Base-by-base conservation (phyloP, 2,888 invertebrate genomes). In the Drosophila eohydei region DNA sequence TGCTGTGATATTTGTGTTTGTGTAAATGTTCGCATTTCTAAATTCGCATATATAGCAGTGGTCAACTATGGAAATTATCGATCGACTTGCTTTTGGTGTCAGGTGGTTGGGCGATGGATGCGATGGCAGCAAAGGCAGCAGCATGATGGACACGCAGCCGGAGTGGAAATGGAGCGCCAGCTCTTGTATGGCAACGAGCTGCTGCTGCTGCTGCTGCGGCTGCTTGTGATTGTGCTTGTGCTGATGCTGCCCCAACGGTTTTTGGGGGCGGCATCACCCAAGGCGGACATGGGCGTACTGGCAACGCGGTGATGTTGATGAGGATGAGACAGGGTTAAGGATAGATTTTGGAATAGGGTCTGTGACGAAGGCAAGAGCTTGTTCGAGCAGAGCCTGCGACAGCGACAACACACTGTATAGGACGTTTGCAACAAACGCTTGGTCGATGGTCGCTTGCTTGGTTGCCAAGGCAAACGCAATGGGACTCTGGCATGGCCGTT, bases 51-150 rank as follows among this genome's bases (percentile, higher is more conserved):
- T 87, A 89, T 88, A 91, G 89, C 87, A 86, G 83, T 91, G 92
- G 92, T 91, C 92, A 92, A 87, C 91, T 91, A 92, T 92, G 91
- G 92, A 92, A 92, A 92, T 91, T 92, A 92, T 92, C 92, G 92
- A 92, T 92, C 92, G 92, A 91, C 88, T 88, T 91, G 91, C 91
- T 91, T 91, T 91, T 88, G 89, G 88, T 89, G 89, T 91, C 89
- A 89, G 89, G 86, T 90, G 91, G 89, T 90, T 81, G 88, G 89
- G 82, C 81, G 79, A 86, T 84, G 81, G 77, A 89, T 79, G 83
- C 75, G 81, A 72, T 78, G 84, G 75, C 78, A 80, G 74, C 57
- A 68, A 72, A 65, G 66, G 77, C 81, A 69, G 75, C 79, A 74
- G 58, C 80, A 74, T 83, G 88, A 88, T 86, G 87, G 86, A 86